Percentiles rank a stretch among this genome's conserved stretches.
These are phyloP conservation scores for Prinia subflava DNA, from an alignment of 2,113 vertebrate genomes.

Conservation along the genomic window DNA sequence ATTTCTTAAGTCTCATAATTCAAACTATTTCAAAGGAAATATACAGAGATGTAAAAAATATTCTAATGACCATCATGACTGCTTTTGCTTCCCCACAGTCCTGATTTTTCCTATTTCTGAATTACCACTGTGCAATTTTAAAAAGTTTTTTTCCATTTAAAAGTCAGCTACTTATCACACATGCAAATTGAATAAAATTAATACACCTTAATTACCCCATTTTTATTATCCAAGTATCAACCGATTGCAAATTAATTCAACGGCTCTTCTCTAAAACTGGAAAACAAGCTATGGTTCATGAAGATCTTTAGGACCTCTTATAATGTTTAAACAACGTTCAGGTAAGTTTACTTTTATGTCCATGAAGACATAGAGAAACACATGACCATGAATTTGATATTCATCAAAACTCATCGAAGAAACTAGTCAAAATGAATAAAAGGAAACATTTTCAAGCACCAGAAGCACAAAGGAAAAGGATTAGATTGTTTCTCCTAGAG, in stretches of 20 bases:
- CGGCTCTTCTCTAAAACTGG: not conserved
- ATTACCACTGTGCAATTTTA: not conserved
- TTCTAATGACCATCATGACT: not conserved
- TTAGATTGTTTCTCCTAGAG: not conserved
- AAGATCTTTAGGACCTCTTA: not conserved
- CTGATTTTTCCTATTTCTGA: not conserved
- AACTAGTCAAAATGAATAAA: not conserved
- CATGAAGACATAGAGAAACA: not conserved
- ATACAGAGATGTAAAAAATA: not conserved
- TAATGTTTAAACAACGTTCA: not conserved
- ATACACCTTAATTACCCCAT: not conserved
- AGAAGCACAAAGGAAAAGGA: not conserved
- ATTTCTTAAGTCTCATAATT: not conserved
- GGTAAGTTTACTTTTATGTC: not conserved
- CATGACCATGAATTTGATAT: not conserved
- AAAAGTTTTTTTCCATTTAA: not conserved
- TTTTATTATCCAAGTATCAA: not conserved
- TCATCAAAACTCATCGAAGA: not conserved
- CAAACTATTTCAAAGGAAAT: not conserved
- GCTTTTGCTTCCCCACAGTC: not conserved
- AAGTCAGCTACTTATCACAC: not conserved
- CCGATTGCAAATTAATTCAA: not conserved
- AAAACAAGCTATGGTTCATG: not conserved
- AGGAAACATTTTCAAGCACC: not conserved
- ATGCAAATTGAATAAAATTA: not conserved